Conservation (phyloP, 1,140 invertebrate genomes). For the Micrasema minimum region DNA sequence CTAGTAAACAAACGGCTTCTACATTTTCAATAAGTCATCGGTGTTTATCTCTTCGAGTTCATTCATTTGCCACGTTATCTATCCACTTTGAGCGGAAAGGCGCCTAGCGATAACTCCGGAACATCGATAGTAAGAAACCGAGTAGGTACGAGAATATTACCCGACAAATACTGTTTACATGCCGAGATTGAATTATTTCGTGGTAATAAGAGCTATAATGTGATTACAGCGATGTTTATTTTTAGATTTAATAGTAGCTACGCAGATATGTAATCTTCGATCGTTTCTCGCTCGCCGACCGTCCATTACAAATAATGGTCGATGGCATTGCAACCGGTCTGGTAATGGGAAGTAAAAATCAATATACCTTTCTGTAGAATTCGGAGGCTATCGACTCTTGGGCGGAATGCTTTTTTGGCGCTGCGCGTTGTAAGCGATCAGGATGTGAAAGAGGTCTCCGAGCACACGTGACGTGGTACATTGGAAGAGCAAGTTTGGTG, state of each 20-base stretch:
- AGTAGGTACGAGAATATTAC: too few relatives aligned
- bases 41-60: slow-evolving; percentile 28
- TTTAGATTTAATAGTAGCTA: too few relatives aligned
- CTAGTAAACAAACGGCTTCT: slow-evolving; percentile 13
- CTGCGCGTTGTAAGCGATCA: too few relatives aligned
- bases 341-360: neutral
- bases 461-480: neutral
- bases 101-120: slow-evolving; percentile 13
- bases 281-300: neutral
- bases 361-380: neutral
- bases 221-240: too few relatives aligned
- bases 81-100: slow-evolving; percentile 16
- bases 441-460: neutral
- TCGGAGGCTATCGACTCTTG: slow-evolving; percentile 10
- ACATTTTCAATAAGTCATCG: slow-evolving; percentile 9
- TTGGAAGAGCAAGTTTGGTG: neutral
- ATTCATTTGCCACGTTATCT: slow-evolving; percentile 28
- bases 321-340: neutral
- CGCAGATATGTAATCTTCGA: neutral
- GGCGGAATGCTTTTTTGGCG: neutral
- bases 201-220: too few relatives aligned
- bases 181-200: too few relatives aligned
- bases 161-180: too few relatives aligned
- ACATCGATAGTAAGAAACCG: neutral
- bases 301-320: neutral